Evolutionary conservation across 2,797 vertebrate genomes (phyloP), one percentile per base, ranked within the genome.

Genomic region (Phataginus tricuspis): DNA sequence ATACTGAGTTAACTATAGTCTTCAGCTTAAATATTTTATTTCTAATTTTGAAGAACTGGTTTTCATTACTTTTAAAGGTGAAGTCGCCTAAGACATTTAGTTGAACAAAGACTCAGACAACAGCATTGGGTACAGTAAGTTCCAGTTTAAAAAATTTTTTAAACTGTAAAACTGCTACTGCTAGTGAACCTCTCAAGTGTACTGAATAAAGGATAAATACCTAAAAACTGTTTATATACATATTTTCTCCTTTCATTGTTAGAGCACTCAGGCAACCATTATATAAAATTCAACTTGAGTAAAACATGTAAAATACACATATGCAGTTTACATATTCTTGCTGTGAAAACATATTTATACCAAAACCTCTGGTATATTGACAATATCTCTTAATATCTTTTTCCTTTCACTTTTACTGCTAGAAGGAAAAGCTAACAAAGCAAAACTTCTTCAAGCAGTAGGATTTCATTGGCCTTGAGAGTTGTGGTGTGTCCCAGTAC

Each of bases 311-410:
- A 83, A 94, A 91, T 34, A 74, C 51, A 45, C 53, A 93, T 69
- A 90, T 85, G 82, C 87, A 93, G 29, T 83, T 80, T 79, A 72
- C 16, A 57, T 45, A 72, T 77, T 86, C 55, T 88, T 69, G 55
- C 21, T 75, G 82, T 61, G 80, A 96, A 96, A 92, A 93, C 95
- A 96, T 97, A 97, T 96, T 98, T 97, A 97, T 64, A 92, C 12
- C 80, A 89, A 91, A 96, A 15, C 4, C 2, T 2, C 57, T 64
- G 88, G 59, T 8, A 6, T 77, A 69, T 49, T 96, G 91, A 91
- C 72, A 96, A 87, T 59, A 92, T 96, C 42, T 79, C 96, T 90
- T 78, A 74, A 37, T 16, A 75, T 29, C 18, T 75, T 37, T 96
- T 90, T 80, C 75, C 68, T 72, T 66, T 96, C 96, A 39, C 55